A percentile compares a stretch with the other conserved stretches of the same genome.
Conservation (phyloP, 2,888 invertebrate genomes). For the Apantesis nais region DNA sequence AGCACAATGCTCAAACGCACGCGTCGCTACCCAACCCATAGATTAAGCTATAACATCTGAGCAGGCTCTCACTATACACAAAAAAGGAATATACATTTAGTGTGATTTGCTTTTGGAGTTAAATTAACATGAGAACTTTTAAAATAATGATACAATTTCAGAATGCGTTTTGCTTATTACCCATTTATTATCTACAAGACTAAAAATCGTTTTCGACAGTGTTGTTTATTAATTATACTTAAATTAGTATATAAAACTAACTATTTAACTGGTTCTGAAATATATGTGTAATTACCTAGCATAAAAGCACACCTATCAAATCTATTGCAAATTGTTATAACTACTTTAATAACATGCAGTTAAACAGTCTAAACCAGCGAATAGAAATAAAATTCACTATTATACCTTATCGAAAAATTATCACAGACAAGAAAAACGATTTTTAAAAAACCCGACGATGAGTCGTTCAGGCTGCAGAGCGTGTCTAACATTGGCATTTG, state of each 20-base stretch:
- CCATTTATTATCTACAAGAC: neutral
- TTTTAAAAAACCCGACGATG: too few relatives aligned
- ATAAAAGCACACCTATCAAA: too few relatives aligned
- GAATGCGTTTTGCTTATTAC: neutral
- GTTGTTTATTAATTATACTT: neutral
- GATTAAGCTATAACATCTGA: slow-evolving; percentile 6
- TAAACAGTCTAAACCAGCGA: too few relatives aligned
- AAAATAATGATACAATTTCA: neutral
- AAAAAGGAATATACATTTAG: neutral
- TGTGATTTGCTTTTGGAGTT: neutral
- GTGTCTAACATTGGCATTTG: too few relatives aligned
- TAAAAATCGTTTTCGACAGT: neutral
- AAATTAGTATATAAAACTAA: neutral
- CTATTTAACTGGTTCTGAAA: too few relatives aligned
- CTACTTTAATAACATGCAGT: too few relatives aligned
- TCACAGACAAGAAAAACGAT: too few relatives aligned
- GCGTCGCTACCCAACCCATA: slow-evolving; percentile 10
- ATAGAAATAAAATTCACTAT: too few relatives aligned
- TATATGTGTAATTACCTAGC: too few relatives aligned
- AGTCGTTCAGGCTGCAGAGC: too few relatives aligned
- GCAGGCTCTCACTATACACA: slow-evolving; percentile 6
- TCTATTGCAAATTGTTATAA: too few relatives aligned
- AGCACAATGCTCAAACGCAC: slow-evolving; percentile 11
- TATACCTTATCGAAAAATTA: too few relatives aligned
- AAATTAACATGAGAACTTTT: neutral